Base-by-base conservation (phyloP, 2,888 invertebrate species). In the Corbicula japonica region DNA sequence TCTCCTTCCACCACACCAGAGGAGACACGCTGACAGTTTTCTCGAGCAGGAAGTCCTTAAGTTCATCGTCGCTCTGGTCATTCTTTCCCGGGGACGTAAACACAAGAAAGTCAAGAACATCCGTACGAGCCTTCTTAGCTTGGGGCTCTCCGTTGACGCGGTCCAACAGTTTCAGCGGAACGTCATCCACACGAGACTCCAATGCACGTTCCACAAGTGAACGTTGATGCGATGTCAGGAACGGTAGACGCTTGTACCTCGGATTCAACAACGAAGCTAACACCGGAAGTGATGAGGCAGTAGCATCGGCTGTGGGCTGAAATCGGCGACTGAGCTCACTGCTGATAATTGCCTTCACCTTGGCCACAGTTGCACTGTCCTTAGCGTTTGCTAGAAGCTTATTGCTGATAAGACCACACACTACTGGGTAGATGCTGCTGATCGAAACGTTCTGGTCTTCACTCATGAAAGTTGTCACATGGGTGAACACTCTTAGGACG, bases 381-480 rank as follows among this genome's bases (percentile, higher is more conserved):
- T 21, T 12, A 12, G 23, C 34, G 2, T 18, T 34, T 15, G 15
- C 18, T 18, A 8, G 32, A 3, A 76, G 48, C 10, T 41, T 46
- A 1, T 72, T 72, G n/a, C 30, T 50, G 2, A 72, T n/a, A 0
- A 72, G 38, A 1, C 71, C 66, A 52, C 60, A 54, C 15, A 72
- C 62, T 23, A 77, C 66, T 1, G 71, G 76, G 41, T 66, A 71
- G 4, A 71, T 71, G 21, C 62, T 58, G 1, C 54, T 62, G 0
- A 21, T 2, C 8, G 58, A 56, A 2, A 70, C 63, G 12, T 8
- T 30, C 26, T 48, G 62, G 23, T 76, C 70, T 1, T 48, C 46
- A 12, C 35, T 65, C 61, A 75, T 75, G 46, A 68, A 75, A 0
- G 52, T 68, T 4, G 76, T 76, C 1, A 48, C 48, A 18, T 63